Conservation (phyloP, 2,888 invertebrate species). For the Abrostola triplasia region DNA sequence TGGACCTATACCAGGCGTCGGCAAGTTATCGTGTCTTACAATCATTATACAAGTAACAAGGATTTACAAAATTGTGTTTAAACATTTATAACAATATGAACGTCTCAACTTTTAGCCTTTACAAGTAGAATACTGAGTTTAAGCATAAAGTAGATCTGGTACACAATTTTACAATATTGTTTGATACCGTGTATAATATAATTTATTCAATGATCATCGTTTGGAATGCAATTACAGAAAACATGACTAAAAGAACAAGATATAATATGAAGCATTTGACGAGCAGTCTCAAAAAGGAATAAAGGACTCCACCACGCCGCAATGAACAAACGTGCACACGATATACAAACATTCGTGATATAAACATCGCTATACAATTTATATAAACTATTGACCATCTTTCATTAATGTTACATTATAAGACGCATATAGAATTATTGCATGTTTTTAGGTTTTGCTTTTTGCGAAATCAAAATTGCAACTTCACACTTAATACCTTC, state of each 20-base stretch:
- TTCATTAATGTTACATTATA: not conserved
- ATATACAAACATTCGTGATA: constrained; percentile 29
- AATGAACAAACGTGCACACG: constrained; percentile 28
- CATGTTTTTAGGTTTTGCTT: constrained; percentile 49
- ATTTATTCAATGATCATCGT: constrained; percentile 30
- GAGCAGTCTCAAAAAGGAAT: constrained; percentile 53
- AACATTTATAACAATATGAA: constrained; percentile 49
- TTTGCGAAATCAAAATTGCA: constrained; percentile 52
- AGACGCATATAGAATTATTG: constrained; percentile 22
- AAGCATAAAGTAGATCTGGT: constrained; percentile 18
- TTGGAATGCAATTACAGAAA: constrained; percentile 71
- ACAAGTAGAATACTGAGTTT: constrained; percentile 33
- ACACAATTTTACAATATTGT: constrained; percentile 34
- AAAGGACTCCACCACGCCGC: constrained; percentile 46
- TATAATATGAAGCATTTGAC: constrained; percentile 58
- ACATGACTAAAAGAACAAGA: constrained; percentile 56
- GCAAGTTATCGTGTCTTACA: constrained; percentile 71
- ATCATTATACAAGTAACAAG: constrained; percentile 57
- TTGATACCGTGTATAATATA: constrained; percentile 29
- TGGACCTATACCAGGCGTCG: constrained; percentile 77
- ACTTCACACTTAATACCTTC: constrained; percentile 17
- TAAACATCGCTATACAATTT: constrained; percentile 20
- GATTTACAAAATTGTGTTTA: constrained; percentile 49
- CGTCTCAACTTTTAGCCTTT: constrained; percentile 27
- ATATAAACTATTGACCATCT: constrained; percentile 28